Base-by-base conservation (phyloP, 2,888 invertebrate species). In the Nomada hirtipes region DNA sequence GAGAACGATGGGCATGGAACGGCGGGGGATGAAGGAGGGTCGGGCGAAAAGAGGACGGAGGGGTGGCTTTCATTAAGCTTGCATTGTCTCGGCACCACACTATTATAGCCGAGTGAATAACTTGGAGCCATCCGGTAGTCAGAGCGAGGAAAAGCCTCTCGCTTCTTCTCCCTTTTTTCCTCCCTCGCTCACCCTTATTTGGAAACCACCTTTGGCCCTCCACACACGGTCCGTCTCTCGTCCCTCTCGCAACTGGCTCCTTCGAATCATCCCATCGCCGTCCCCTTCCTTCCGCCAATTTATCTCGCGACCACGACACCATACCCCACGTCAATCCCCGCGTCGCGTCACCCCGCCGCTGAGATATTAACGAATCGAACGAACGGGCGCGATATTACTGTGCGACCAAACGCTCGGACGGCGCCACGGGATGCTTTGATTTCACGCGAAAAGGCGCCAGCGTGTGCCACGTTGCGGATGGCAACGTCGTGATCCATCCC, bases 61-160 rank as follows among this genome's bases (percentile, higher is more conserved):
- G 82, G 87, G 83, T 86, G 89, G 92, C 91, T 93, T 92, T 92
- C 92, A 93, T 92, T 92, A 92, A 91, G 91, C 90, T 86, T 82
- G 91, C 92, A 93, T 92, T 93, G 93, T 93, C 90, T 91, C 88
- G 79, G 80, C 87, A 83, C 86, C 88, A 86, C 88, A 85, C 91
- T 88, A 90, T 92, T 92, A 92, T 90, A 86, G 87, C 86, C 89
- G 87, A 87, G 86, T 89, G 90, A 92, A 91, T 92, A 92, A 91
- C 91, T 91, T 86, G 82, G 86, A 90, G 87, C 88, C 84, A 84
- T 84, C 84, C 89, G 75, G 82, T 83, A 80, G 85, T 79, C 76
- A 64, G 61, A 65, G 67, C 69, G 75, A 76, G 76, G 68, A 47
- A 76, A 79, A 78, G 65, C 63, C 57, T 67, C 70, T 78, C 57